Percentiles rank a stretch among this genome's conserved stretches.
phyloP scores from a whole-genome alignment of 2,797 vertebrate species.

The Argyrosomus regius region DNA sequence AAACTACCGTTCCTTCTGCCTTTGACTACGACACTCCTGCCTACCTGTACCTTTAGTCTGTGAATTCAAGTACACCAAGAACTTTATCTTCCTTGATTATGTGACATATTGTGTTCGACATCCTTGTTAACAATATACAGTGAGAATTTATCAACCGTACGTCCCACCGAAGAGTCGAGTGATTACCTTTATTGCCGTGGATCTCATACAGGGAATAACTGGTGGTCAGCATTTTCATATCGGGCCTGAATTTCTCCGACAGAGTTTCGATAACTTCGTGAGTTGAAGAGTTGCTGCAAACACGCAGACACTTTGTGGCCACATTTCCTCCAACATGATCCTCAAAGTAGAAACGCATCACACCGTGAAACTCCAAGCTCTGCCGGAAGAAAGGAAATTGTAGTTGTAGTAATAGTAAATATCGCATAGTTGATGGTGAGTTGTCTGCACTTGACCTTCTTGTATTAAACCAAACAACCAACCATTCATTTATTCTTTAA shows the following conservation, averaged over 20 bases:
- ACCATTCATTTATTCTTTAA: not conserved
- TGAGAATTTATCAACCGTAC: not conserved
- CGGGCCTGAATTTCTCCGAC: conserved; percentile 93
- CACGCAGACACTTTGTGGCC: conserved; percentile 93
- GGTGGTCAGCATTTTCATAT: conserved; percentile 90
- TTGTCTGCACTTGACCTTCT: not conserved
- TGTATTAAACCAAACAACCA: conserved; percentile 1
- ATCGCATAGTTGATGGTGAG: not conserved
- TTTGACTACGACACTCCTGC: no score
- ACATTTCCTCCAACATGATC: conserved; percentile 90
- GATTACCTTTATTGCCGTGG: conserved; percentile 89
- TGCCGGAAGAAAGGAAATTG: conserved; percentile 61
- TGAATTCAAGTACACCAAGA: no score
- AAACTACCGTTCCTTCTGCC: no score
- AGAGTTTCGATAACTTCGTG: conserved; percentile 90
- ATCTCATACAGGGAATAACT: conserved; percentile 91
- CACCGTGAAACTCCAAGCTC: conserved; percentile 93
- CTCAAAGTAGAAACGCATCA: conserved; percentile 96
- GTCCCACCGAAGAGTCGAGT: not conserved
- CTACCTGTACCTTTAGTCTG: no score
- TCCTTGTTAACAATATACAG: not conserved
- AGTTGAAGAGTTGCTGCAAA: conserved; percentile 89
- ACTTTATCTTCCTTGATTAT: not conserved
- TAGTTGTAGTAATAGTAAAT: not conserved
- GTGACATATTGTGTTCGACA: not conserved